Evolutionary conservation across 2,113 vertebrate species (phyloP).

Genomic region (Carassius auratus): DNA sequence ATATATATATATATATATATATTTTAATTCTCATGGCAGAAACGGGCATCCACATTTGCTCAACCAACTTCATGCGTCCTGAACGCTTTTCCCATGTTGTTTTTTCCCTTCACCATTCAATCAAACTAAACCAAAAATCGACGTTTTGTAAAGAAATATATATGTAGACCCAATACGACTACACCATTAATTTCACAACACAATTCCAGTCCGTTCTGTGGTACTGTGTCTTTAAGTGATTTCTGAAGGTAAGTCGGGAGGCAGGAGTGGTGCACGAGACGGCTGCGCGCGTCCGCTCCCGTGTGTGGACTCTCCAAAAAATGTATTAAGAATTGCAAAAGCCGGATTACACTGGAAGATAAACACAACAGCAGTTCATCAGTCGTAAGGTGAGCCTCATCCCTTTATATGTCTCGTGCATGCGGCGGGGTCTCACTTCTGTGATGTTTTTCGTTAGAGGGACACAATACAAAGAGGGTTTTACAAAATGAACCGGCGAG

Average conservation of each 20-base stretch:
- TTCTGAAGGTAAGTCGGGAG: slow-evolving; percentile 55
- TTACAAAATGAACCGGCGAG: slow-evolving; percentile 73
- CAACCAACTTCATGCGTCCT: too few species aligned
- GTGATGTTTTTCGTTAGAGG: slow-evolving; percentile 34
- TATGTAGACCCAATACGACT: too few species aligned
- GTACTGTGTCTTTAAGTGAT: slow-evolving; percentile 59
- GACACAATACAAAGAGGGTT: slow-evolving; percentile 73
- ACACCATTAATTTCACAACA: background rate
- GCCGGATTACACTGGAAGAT: slow-evolving; percentile 27
- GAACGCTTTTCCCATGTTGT: too few species aligned
- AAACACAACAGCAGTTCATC: slow-evolving; percentile 1
- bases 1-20: too few species aligned
- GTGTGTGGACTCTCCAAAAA: slow-evolving; percentile 49
- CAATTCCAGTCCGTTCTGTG: background rate
- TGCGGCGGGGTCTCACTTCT: background rate
- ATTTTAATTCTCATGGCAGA: too few species aligned
- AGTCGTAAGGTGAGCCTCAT: slow-evolving; percentile 50
- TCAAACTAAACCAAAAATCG: too few species aligned
- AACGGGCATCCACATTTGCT: too few species aligned
- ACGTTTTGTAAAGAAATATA: too few species aligned
- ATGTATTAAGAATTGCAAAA: slow-evolving; percentile 50
- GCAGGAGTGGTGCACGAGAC: slow-evolving; percentile 47
- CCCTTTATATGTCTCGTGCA: too few species aligned
- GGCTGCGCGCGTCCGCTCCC: slow-evolving; percentile 52
- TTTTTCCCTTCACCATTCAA: too few species aligned